Conservation (phyloP, 2,797 vertebrate genomes). For the Poeciliopsis gracilis region DNA sequence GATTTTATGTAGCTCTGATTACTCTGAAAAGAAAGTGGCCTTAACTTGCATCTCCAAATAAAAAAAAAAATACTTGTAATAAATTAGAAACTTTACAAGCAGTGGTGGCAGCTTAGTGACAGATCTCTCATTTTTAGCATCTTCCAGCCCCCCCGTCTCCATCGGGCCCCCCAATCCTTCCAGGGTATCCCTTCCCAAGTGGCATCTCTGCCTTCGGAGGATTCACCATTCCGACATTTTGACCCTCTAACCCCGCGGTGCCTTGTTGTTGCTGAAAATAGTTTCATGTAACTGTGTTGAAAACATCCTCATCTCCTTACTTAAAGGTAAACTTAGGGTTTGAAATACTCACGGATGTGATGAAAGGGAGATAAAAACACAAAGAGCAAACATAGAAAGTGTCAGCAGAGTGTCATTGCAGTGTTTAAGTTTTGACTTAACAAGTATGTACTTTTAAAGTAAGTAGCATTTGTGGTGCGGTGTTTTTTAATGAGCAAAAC, state of each 20-base stretch:
- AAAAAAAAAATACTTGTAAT: background rate
- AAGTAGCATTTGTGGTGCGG: background rate
- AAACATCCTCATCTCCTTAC: background rate
- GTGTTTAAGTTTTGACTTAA: background rate
- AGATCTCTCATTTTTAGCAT: constrained; percentile 38
- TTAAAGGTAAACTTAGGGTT: background rate
- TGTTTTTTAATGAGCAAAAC: background rate
- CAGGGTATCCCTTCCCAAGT: constrained; percentile 34
- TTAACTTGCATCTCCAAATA: background rate
- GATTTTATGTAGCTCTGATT: background rate
- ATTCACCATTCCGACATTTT: constrained; percentile 30
- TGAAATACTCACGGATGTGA: background rate
- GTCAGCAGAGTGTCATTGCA: background rate
- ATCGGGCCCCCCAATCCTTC: constrained; percentile 29
- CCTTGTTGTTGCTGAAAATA: constrained; percentile 32
- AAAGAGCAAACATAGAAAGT: background rate
- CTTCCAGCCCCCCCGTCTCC: constrained; percentile 1
- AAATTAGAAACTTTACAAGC: constrained; percentile 14
- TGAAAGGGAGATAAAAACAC: background rate
- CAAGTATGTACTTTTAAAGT: background rate
- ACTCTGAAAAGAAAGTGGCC: background rate
- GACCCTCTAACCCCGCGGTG: constrained; percentile 12
- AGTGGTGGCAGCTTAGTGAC: constrained; percentile 32
- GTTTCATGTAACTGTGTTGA: constrained; percentile 26
- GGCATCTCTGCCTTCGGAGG: constrained; percentile 45